Evolutionary conservation across 92 coral and sea anemone species (phyloP).

Genomic region (Meandrina meandrites): DNA sequence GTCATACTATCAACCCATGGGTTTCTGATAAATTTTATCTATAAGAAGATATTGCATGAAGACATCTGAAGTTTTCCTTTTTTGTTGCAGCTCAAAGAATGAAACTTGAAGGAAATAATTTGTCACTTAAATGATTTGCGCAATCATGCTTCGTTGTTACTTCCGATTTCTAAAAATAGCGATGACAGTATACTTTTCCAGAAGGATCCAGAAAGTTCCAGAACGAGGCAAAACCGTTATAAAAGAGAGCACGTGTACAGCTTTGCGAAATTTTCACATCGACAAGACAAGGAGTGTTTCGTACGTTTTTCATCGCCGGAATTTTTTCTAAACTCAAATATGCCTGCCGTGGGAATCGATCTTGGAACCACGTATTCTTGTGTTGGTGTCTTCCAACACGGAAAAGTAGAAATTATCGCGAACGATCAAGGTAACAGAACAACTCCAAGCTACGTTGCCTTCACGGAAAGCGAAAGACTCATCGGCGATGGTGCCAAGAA

Average conservation of each 20-base stretch:
- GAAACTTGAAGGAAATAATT: background rate
- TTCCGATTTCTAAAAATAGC: background rate
- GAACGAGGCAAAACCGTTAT: conserved; percentile 17
- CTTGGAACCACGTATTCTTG: conserved; percentile 98
- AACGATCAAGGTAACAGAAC: conserved; percentile 98
- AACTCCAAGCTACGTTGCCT: conserved; percentile 96
- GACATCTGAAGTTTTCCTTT: background rate
- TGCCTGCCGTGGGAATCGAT: conserved; percentile 91
- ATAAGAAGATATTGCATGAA: background rate
- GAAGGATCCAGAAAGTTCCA: conserved; percentile 27
- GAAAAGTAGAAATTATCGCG: conserved; percentile 95
- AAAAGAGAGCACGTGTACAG: background rate
- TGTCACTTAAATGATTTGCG: background rate
- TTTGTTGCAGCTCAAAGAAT: background rate
- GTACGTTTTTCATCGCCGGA: background rate
- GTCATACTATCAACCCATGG: too few relatives aligned
- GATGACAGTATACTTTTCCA: background rate
- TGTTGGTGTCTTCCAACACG: conserved; percentile 96
- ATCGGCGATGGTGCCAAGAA: conserved; percentile 94
- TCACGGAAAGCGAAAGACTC: conserved; percentile 89
- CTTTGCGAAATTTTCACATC: background rate
- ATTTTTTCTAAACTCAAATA: background rate
- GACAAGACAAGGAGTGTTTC: background rate
- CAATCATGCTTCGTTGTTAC: background rate
- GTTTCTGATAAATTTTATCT: too few relatives aligned